Base-by-base conservation (phyloP, 2,113 vertebrate species). In the Tragelaphus scriptus region DNA sequence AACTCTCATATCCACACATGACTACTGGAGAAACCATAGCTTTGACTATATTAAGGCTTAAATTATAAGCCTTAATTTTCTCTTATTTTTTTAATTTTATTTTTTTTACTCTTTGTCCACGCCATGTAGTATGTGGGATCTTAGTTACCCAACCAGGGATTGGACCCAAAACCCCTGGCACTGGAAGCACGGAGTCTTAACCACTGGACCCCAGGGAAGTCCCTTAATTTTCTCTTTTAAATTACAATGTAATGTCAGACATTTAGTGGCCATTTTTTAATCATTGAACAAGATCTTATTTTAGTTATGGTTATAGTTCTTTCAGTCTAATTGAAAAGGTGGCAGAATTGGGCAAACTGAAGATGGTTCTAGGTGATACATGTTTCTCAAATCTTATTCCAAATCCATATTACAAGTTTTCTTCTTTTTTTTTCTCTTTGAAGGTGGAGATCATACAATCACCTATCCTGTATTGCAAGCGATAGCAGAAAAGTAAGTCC, bases 361-460 rank as follows among this genome's bases (percentile, higher is more conserved):
- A 75, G 63, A 28, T 28, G 49, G 26, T 36, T 40, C 7, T 47
- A 1, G 1, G 5, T 26, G 40, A 56, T 23, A 10, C 28, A 2
- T 2, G 13, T 30, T 36, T 28, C 61, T 61, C 19, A 4, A 11
- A 25, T 87, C 82, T 40, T 14, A 82, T 71, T 71, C 68, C n/a
- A 71, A 71, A 40, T 6, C 32, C 61, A 36, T 19, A 9, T 85
- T 82, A 15, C 23, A 53, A 1, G 12, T 55, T 8, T 92, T 77
- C 58, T 77, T 47, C 17, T 71, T 85, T 4, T 36, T 51, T 82
- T 53, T 36, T 58, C 90, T 59, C 51, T 55, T 68, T 94, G 91
- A 98, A 99, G 99, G 99, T 91, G 99, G 99, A 5, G 99, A 99
- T 97, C 99, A 99, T 98, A 99, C 99, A 1, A 99, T 99, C 91